Percentiles rank a stretch among this genome's conserved stretches.
These are phyloP conservation scores for Epicampocera succincta DNA, from an alignment of 2,888 invertebrate species.

Conservation along the genomic window DNA sequence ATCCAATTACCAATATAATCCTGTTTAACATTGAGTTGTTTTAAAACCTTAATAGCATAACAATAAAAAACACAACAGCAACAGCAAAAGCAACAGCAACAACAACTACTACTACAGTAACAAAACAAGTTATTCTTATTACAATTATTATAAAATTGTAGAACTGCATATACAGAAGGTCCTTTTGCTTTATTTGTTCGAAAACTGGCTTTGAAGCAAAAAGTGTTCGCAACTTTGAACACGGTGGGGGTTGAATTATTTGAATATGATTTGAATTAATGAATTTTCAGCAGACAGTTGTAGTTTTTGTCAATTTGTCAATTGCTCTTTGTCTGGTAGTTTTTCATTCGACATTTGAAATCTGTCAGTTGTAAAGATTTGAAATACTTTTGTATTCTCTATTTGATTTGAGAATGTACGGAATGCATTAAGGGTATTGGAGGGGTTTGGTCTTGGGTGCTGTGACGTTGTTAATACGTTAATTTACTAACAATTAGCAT, in stretches of 20 bases:
- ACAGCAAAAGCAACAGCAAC: conserved; percentile 6
- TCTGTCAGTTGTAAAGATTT: conserved; percentile 66
- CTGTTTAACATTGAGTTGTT: conserved; percentile 65
- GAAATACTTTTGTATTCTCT: conserved; percentile 24
- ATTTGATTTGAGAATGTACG: conserved; percentile 26
- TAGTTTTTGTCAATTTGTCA: conserved; percentile 61
- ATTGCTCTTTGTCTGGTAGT: conserved; percentile 19
- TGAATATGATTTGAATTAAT: conserved; percentile 69
- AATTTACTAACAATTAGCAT: conserved; percentile 70
- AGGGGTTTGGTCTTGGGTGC: conserved; percentile 52
- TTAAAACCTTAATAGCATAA: conserved; percentile 62
- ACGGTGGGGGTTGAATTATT: conserved; percentile 67
- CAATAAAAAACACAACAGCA: conserved; percentile 25
- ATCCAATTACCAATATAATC: conserved; percentile 72
- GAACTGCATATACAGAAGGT: conserved; percentile 15
- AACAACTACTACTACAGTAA: not conserved
- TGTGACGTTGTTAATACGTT: conserved; percentile 64
- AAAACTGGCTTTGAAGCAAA: conserved; percentile 18
- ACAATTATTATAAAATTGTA: conserved; percentile 15
- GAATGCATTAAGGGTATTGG: conserved; percentile 1
- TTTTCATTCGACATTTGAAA: conserved; percentile 63
- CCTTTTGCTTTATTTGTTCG: conserved; percentile 15
- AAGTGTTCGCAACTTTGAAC: not conserved
- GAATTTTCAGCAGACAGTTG: conserved; percentile 40
- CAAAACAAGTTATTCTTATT: conserved; percentile 1